Percentiles rank a stretch among this genome's conserved stretches.
Evolutionary conservation across 1,140 invertebrate species (phyloP).

Genomic region (Cotesia glomerata): DNA sequence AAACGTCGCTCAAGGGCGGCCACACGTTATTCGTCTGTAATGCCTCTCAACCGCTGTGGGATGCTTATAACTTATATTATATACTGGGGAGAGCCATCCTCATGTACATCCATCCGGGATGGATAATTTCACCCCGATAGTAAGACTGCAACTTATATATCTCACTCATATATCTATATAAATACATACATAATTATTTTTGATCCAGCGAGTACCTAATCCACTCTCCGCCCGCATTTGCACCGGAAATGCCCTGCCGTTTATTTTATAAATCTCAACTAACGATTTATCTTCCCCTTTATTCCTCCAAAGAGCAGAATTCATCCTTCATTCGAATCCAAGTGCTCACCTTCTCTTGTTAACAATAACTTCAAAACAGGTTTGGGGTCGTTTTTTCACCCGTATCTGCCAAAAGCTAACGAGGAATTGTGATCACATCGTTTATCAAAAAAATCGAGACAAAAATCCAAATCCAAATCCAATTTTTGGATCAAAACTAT

Average conservation of each 20-base stretch:
- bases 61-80: neutral
- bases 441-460: no score
- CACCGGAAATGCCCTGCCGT: conserved; percentile 10
- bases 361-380: no score
- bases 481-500: no score
- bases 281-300: conserved; percentile 11
- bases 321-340: neutral
- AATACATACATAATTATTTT: neutral
- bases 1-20: neutral
- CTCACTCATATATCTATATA: neutral
- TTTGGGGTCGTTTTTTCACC: no score
- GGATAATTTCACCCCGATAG: conserved; percentile 16
- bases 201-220: neutral
- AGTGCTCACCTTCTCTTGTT: neutral
- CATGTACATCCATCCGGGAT: neutral
- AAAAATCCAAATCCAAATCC: no score
- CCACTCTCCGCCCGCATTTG: conserved; percentile 15
- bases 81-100: neutral
- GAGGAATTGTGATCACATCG: no score
- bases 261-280: conserved; percentile 12
- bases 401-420: no score
- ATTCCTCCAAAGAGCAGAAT: neutral
- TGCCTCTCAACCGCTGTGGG: conserved; percentile 20
- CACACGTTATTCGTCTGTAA: conserved; percentile 8
- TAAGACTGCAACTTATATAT: neutral